Percentiles rank a stretch among this genome's conserved stretches.
Conservation (phyloP, 2,113 vertebrate species). For the Butorides virescens region DNA sequence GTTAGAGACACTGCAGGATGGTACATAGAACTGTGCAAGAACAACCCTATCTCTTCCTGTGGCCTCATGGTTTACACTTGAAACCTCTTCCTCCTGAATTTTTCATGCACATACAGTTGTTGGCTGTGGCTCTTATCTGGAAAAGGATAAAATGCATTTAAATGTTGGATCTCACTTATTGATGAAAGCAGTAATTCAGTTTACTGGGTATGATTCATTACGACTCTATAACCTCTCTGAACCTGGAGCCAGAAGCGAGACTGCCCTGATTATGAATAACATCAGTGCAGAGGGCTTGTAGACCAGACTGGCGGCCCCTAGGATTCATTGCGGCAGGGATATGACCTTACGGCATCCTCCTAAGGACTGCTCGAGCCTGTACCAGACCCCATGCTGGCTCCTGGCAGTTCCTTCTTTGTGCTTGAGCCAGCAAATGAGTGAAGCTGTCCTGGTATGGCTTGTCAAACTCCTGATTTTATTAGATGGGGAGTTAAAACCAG, state of each 20-base stretch:
- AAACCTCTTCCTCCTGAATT: not conserved
- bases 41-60: not conserved
- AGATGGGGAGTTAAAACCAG: not conserved
- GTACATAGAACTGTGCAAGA: not conserved
- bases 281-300: not conserved
- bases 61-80: not conserved
- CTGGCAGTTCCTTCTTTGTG: not conserved
- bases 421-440: not conserved
- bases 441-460: not conserved
- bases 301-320: conserved; percentile 11
- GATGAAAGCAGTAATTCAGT: conserved; percentile 54
- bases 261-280: conserved; percentile 34
- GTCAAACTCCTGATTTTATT: not conserved
- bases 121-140: not conserved
- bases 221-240: conserved; percentile 44
- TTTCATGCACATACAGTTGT: not conserved
- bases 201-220: conserved; percentile 55
- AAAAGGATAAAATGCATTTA: not conserved
- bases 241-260: conserved; percentile 33
- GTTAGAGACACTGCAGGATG: not conserved
- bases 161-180: conserved; percentile 8
- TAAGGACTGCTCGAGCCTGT: not conserved
- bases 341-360: not conserved
- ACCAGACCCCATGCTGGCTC: not conserved
- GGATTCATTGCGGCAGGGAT: conserved; percentile 30